phyloP scores from a whole-genome alignment of 2,888 invertebrate species.

The Phasia obesa region DNA sequence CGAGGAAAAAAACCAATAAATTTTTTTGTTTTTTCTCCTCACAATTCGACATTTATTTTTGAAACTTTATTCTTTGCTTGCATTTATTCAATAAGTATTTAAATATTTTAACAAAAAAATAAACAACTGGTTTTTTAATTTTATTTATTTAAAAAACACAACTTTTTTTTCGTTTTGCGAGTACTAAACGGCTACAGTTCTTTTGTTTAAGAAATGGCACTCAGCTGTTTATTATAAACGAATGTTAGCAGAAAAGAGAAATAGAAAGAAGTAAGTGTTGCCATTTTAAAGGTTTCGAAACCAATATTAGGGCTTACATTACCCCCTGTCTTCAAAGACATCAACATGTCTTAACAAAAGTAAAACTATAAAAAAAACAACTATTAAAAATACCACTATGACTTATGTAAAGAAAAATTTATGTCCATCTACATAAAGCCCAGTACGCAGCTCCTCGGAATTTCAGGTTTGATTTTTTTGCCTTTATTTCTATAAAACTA shows the following conservation, averaged over 20 bases:
- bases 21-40: conserved; percentile 16
- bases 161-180: conserved; percentile 51
- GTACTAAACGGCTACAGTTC: conserved; percentile 33
- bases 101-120: conserved; percentile 35
- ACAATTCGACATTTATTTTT: neutral
- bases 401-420: too few relatives aligned
- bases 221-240: conserved; percentile 27
- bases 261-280: neutral
- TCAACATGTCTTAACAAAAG: too few relatives aligned
- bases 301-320: too few relatives aligned
- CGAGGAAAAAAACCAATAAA: conserved; percentile 51
- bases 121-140: conserved; percentile 27
- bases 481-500: too few relatives aligned
- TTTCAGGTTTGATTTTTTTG: too few relatives aligned
- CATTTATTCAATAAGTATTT: conserved; percentile 27
- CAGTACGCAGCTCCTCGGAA: too few relatives aligned
- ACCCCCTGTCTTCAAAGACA: too few relatives aligned
- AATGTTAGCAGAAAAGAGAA: neutral
- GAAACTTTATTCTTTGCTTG: neutral
- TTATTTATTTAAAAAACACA: conserved; percentile 40
- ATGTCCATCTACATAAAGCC: too few relatives aligned
- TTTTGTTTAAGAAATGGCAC: conserved; percentile 27
- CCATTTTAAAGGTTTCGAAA: neutral
- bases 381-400: too few relatives aligned
- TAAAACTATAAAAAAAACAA: too few relatives aligned